Evolutionary conservation across 1,140 invertebrate species (phyloP).

Genomic region (Leptonema lineaticorne): DNA sequence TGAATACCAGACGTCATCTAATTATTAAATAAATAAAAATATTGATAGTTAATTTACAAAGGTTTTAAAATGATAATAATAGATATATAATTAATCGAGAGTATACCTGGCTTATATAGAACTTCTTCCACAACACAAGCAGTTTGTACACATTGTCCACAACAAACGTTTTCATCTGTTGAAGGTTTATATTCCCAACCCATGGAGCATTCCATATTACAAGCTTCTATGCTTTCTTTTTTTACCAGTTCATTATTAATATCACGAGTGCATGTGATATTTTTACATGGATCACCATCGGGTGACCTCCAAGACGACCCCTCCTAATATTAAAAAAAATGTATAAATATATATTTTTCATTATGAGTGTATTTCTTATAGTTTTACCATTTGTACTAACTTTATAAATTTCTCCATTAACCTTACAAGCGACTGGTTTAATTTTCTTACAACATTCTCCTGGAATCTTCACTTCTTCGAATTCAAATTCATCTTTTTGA

Average conservation of each 20-base stretch:
- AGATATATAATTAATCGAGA: neutral
- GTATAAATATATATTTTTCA: neutral
- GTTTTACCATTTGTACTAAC: conserved; percentile 14
- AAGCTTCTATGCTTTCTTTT: conserved; percentile 55
- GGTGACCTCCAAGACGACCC: conserved; percentile 60
- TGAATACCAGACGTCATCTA: conserved; percentile 61
- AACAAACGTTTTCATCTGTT: conserved; percentile 57
- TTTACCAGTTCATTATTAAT: conserved; percentile 54
- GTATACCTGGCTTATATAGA: conserved; percentile 53
- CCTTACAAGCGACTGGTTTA: conserved; percentile 45
- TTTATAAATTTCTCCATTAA: conserved; percentile 39
- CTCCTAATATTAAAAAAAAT: conserved; percentile 46
- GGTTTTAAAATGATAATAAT: neutral
- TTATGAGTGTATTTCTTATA: neutral
- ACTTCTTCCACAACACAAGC: conserved; percentile 63
- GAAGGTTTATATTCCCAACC: conserved; percentile 61
- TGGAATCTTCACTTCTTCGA: conserved; percentile 39
- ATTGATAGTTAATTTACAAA: neutral
- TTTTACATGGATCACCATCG: conserved; percentile 60
- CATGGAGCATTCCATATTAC: conserved; percentile 56
- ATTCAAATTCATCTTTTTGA: conserved; percentile 43
- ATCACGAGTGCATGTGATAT: conserved; percentile 58
- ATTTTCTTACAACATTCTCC: conserved; percentile 46
- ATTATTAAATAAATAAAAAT: neutral
- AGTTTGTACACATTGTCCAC: conserved; percentile 68